A percentile compares a stretch with the other conserved stretches of the same genome.
These are phyloP conservation scores for Streptopelia turtur DNA, from an alignment of 2,797 vertebrate genomes.

Conservation along the genomic window DNA sequence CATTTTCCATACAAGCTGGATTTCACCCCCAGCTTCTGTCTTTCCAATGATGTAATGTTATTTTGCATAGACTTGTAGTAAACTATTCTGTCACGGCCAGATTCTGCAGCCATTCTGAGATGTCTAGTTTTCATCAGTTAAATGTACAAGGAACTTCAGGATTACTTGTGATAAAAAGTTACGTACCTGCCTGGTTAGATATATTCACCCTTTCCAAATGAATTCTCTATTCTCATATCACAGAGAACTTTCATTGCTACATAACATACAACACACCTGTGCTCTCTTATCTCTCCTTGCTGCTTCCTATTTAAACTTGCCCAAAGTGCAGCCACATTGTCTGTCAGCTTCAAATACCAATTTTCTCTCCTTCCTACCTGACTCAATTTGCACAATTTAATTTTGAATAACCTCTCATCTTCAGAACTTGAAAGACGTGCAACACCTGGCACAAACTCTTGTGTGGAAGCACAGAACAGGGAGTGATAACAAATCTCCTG, in stretches of 20 bases:
- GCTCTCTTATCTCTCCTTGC: not conserved
- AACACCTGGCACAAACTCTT: not conserved
- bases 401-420: conserved; percentile 24
- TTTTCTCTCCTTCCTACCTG: conserved; percentile 35
- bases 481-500: not conserved
- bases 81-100: not conserved
- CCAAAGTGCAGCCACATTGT: conserved; percentile 5
- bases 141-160: not conserved
- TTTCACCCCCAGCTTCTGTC: not conserved
- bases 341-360: conserved; percentile 18
- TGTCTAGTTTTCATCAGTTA: not conserved
- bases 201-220: not conserved
- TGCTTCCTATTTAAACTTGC: not conserved
- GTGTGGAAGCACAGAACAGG: not conserved
- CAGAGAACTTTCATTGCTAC: conserved; percentile 5
- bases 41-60: not conserved
- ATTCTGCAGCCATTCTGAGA: not conserved
- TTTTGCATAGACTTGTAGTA: not conserved
- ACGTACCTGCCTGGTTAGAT: not conserved
- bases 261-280: conserved; percentile 13
- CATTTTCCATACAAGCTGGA: not conserved
- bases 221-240: not conserved
- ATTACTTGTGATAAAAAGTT: not conserved
- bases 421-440: conserved; percentile 26
- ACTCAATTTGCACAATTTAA: conserved; percentile 46